Base-by-base conservation (phyloP, 1,140 invertebrate genomes). In the Cydia amplana region DNA sequence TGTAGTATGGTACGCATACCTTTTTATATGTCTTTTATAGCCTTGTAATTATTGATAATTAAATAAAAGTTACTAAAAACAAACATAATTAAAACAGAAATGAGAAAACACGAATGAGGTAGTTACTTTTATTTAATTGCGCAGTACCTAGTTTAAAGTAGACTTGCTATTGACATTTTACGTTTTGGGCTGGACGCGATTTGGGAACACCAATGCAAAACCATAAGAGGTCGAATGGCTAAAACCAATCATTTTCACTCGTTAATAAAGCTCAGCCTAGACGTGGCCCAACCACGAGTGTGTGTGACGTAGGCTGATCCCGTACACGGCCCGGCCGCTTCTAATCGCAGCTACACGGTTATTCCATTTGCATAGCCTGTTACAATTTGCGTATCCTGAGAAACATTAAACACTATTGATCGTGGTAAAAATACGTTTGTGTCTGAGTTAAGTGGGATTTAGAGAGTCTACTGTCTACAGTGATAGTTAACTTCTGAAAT, bases 301-400 rank as follows among this genome's bases (percentile, higher is more conserved):
- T 70, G 32, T 70, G 65, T 70, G 65, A 70, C 65, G 65, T 18
- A 70, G 67, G 77, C 78, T 81, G 79, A 81, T 81, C 80, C 78
- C 65, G 78, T 72, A 78, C 75, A 80, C 79, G 76, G 78, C 80
- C 78, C 75, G 76, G 79, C 75, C 76, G 79, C 79, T 78, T 80
- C 83, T 85, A 85, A 85, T 85, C 82, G 80, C 74, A 74, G 78
- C 75, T 80, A 85, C 83, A 85, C 78, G 82, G 79, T 77, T 85
- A 82, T 81, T 82, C 83, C 82, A 85, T 85, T 85, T 85, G 81
- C 82, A 82, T 83, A 79, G 77, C 79, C 74, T 78, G 74, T 51
- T 55, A 73, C 36, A 73, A 73, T 46, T 51, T 73, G 40, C 72
- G 36, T 73, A 73, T 51, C 72, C 36, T 43, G 46, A 46, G 23